A percentile compares a stretch with the other conserved stretches of the same genome.
Evolutionary conservation across 2,888 invertebrate species (phyloP).

Genomic region (Agrilus cyanescens): DNA sequence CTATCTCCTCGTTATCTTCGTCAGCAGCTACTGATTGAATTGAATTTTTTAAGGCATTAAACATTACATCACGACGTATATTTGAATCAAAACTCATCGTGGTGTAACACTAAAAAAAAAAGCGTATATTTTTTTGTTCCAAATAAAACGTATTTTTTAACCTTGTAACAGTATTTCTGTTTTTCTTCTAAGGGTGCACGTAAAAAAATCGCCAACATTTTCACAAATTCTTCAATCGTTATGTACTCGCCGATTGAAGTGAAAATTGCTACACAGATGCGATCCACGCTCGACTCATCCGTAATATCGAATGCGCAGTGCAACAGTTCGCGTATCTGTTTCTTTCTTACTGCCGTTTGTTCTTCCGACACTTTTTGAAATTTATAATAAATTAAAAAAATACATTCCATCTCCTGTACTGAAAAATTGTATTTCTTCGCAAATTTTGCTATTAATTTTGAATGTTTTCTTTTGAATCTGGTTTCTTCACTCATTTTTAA

Average conservation of each 20-base stretch:
- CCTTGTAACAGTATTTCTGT: conserved; percentile 52
- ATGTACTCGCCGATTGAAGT: conserved; percentile 43
- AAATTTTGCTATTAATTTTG: conserved; percentile 43
- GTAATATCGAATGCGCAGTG: conserved; percentile 59
- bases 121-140: too few relatives aligned
- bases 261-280: conserved; percentile 51
- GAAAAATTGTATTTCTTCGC: conserved; percentile 46
- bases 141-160: conserved; percentile 21
- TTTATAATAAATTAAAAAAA: conserved; percentile 40
- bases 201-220: conserved; percentile 54
- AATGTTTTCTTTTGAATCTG: conserved; percentile 48
- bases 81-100: neutral
- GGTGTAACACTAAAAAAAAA: too few relatives aligned
- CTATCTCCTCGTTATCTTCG: conserved; percentile 59
- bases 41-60: conserved; percentile 3
- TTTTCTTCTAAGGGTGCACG: conserved; percentile 55
- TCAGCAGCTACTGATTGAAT: conserved; percentile 46
- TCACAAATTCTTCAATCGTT: conserved; percentile 49
- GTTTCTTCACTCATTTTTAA: conserved; percentile 56
- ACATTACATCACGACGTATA: neutral
- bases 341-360: conserved; percentile 33
- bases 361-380: conserved; percentile 32
- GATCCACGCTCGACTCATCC: conserved; percentile 40
- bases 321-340: conserved; percentile 49
- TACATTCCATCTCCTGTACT: conserved; percentile 47